phyloP scores from a whole-genome alignment of 2,888 invertebrate genomes.

The Falcaria lacertinaria region DNA sequence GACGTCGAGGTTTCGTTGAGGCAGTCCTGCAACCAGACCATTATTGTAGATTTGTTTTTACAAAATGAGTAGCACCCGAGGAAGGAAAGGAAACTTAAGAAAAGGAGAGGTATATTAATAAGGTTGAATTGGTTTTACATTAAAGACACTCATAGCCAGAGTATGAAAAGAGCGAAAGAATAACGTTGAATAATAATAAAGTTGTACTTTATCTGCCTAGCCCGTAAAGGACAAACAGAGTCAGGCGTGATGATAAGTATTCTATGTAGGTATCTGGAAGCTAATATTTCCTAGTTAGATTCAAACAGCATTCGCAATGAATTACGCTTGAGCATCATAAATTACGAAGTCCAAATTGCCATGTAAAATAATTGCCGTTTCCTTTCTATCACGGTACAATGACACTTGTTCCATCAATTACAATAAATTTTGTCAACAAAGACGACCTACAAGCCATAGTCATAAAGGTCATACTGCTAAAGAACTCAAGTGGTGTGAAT shows the following conservation, averaged over 20 bases:
- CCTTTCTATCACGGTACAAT: neutral
- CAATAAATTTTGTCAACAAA: neutral
- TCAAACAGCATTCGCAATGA: neutral
- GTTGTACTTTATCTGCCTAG: no score
- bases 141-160: no score
- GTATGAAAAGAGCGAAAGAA: no score
- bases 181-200: no score
- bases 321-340: neutral
- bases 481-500: neutral
- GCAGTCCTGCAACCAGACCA: conserved; percentile 49
- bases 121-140: no score
- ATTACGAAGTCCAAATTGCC: neutral
- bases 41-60: conserved; percentile 7
- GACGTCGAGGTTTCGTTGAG: conserved; percentile 78
- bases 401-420: neutral
- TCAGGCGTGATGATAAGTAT: no score
- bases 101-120: no score
- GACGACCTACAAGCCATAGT: neutral
- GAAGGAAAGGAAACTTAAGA: no score
- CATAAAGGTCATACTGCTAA: neutral
- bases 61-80: no score
- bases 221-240: no score
- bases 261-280: conserved; percentile 5
- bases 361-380: neutral
- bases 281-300: no score